phyloP scores from a whole-genome alignment of 1,140 invertebrate species.

The Pomacea maculata region DNA sequence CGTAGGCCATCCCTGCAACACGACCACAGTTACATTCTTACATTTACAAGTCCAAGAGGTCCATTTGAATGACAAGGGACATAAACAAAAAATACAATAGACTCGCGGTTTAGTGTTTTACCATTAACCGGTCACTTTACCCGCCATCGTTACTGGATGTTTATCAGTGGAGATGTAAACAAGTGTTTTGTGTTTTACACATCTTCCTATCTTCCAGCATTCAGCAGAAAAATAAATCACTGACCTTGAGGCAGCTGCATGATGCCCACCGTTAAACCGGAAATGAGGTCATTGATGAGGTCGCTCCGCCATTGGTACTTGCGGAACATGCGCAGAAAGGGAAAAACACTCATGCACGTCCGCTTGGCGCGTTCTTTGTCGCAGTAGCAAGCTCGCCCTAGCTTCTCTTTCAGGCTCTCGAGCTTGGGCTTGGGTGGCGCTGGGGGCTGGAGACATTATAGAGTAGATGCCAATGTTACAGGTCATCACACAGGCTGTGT shows the following conservation, averaged over 20 bases:
- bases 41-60: too few relatives aligned
- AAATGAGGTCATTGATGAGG: conserved; percentile 50
- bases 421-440: conserved; percentile 1
- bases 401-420: conserved; percentile 10
- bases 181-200: not conserved
- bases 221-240: not conserved
- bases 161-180: too few relatives aligned
- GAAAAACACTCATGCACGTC: conserved; percentile 37
- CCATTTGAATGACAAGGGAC: too few relatives aligned
- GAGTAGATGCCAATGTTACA: not conserved
- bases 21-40: not conserved
- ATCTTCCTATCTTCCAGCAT: not conserved
- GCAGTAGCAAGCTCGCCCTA: conserved; percentile 28
- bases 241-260: conserved; percentile 60
- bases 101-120: too few relatives aligned
- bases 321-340: conserved; percentile 49
- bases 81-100: too few relatives aligned
- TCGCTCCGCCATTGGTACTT: conserved; percentile 52
- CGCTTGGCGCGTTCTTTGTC: conserved; percentile 33
- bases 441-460: not conserved
- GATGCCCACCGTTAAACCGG: conserved; percentile 59
- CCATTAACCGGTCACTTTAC: too few relatives aligned
- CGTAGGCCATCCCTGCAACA: conserved; percentile 64
- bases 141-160: too few relatives aligned
- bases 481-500: not conserved